Evolutionary conservation across 2,888 invertebrate genomes (phyloP), one percentile per base, ranked within the genome.

Genomic region (Pegoplata infirma): DNA sequence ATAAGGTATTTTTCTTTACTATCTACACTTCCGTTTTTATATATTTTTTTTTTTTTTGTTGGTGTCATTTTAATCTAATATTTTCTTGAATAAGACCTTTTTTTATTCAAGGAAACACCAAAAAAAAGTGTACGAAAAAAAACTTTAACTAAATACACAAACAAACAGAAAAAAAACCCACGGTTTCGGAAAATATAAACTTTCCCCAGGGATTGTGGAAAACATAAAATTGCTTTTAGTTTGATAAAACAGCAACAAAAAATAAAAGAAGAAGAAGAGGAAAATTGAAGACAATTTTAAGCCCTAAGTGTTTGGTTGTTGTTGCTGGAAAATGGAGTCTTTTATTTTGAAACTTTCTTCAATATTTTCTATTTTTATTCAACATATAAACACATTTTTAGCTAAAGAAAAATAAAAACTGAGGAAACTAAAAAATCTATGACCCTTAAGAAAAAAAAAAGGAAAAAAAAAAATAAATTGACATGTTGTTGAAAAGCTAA

Each of bases 211-310:
- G 74, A 75, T 14, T 17, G 21, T 61, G 55, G n/a, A 40, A 12
- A 68, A 68, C 67, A 68, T 46, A 61, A 68, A 47, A 68, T 55
- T 61, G 67, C 67, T 61, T 68, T 75, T 61, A 55, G 17, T 44
- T 61, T 36, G 12, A n/a, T 21, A 17, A 17, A n/a, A n/a, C n/a
- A 4, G 25, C 19, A 17, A 40, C 0, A 17, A 16, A 12, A 23
- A 32, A 28, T 36, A 36, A 14, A 25, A 51, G 17, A 36, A 64
- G 16, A 6, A 19, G 16, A 6, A 19, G 1, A 40, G 10, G 8
- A 1, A 69, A 16, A 46, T 21, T 55, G 3, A 44, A 51, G 17
- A 40, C 36, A 40, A 40, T 3, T 40, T 40, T 40, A 5, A 51
- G 51, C 51, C 53, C 32, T 36, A 23, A 61, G 53, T n/a, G n/a